Evolutionary conservation across 2,888 invertebrate species (phyloP), one percentile per base, ranked within the genome.

Genomic region (Acleris sparsana): DNA sequence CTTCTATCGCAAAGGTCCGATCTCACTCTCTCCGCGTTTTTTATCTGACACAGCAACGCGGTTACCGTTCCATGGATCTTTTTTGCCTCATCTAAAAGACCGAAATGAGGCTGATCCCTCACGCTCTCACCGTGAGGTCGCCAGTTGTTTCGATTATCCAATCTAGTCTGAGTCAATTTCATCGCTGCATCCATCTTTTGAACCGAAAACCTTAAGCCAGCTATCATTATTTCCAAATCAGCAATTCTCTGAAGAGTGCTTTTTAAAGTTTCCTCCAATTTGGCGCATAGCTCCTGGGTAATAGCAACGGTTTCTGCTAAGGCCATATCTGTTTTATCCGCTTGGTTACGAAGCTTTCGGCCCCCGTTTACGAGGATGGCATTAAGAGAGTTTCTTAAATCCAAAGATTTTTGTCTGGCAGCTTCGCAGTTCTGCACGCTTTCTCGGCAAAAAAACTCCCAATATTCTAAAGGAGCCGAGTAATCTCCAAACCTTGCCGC

Each of bases 121-220:
- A 97, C 97, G 77, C 95, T 95, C 84, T 98, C 98, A 2, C 97
- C 96, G 67, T 97, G 95, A 3, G 96, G 96, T 49, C 98, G 93
- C 82, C 93, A 93, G 68, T 89, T 90, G 53, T 95, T 93, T 70
- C 98, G 93, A 81, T 96, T 96, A 77, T 97, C 95, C 67, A 98
- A 93, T 68, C 98, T 94, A 0, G 97, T 97, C 85, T 98, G 98
- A 0, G 97, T 97, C 53, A 97, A 94, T 84, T 98, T 98, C 95
- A 97, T 95, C 3, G 97, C 95, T 17, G 95, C 93, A 80, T 98
- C 97, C 88, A 97, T 95, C 78, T 95, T 95, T 67, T 95, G 93
- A 11, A 97, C 93, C 0, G 96, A 94, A 51, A 90, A 89, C 72
- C 95, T 94, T 46, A 98, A 86, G 72, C 95, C 93, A 5, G 93